Conservation (phyloP, 2,113 vertebrate species). For the Poecile atricapillus region DNA sequence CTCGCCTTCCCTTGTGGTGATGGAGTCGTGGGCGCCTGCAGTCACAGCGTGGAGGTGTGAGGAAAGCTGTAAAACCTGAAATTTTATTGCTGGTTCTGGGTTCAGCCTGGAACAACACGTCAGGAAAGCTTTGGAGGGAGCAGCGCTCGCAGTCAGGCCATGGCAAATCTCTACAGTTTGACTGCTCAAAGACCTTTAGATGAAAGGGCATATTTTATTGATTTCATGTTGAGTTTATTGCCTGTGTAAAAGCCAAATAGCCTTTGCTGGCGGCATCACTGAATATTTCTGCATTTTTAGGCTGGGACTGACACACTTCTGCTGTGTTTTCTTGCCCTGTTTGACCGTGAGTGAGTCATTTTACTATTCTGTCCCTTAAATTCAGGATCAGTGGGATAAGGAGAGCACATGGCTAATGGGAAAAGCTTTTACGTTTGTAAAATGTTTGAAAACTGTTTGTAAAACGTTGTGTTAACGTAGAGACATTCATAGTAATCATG, state of each 20-base stretch:
- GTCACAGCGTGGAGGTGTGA: not conserved
- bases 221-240: constrained; percentile 6
- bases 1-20: not conserved
- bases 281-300: not conserved
- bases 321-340: not conserved
- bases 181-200: not conserved
- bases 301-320: not conserved
- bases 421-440: not conserved
- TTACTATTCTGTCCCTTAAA: not conserved
- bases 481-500: not conserved
- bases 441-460: not conserved
- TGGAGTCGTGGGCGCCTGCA: not conserved
- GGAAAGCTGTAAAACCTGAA: not conserved
- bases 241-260: not conserved
- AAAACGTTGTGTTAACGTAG: not conserved
- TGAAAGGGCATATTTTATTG: not conserved
- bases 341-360: not conserved
- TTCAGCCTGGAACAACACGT: not conserved
- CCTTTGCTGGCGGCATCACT: not conserved
- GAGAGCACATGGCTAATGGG: not conserved
- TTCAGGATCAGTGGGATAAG: not conserved
- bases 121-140: not conserved
- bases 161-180: not conserved
- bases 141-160: not conserved
- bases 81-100: not conserved